Evolutionary conservation across 37 sponge, comb jelly and placozoan genomes (phyloP).

Genomic region (Halichondria panicea): DNA sequence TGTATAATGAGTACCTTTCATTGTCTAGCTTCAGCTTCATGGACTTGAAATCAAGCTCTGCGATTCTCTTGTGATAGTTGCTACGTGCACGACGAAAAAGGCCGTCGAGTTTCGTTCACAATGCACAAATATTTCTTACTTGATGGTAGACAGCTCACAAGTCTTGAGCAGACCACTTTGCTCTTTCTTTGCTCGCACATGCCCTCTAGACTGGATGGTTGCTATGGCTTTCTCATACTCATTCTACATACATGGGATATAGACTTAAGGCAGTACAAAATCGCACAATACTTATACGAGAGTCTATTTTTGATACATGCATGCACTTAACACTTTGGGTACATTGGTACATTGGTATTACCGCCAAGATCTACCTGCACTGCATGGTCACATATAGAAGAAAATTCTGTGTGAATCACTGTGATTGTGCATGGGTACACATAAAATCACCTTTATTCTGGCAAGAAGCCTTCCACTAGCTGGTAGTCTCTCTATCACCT

Average conservation of each 20-base stretch:
- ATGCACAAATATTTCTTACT: not conserved
- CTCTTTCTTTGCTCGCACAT: not conserved
- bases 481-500: slow-evolving; percentile 43
- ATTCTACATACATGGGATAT: not conserved
- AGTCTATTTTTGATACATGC: not conserved
- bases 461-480: slow-evolving; percentile 33
- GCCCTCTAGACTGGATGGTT: not conserved
- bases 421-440: not conserved
- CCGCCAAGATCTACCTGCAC: not conserved
- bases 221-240: slow-evolving; percentile 5
- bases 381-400: not conserved
- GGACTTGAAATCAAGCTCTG: slow-evolving; percentile 19
- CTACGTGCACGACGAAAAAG: not conserved
- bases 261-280: not conserved
- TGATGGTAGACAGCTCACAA: slow-evolving; percentile 4
- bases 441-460: slow-evolving; percentile 31
- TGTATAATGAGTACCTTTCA: slow-evolving; percentile 8
- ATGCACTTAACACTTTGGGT: not conserved
- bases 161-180: not conserved
- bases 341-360: not conserved
- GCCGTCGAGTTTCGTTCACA: not conserved
- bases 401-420: no score
- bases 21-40: not conserved
- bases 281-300: not conserved
- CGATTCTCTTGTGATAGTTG: slow-evolving; percentile 10